Base-by-base conservation (phyloP, 2,797 vertebrate genomes). In the Ispidina picta region DNA sequence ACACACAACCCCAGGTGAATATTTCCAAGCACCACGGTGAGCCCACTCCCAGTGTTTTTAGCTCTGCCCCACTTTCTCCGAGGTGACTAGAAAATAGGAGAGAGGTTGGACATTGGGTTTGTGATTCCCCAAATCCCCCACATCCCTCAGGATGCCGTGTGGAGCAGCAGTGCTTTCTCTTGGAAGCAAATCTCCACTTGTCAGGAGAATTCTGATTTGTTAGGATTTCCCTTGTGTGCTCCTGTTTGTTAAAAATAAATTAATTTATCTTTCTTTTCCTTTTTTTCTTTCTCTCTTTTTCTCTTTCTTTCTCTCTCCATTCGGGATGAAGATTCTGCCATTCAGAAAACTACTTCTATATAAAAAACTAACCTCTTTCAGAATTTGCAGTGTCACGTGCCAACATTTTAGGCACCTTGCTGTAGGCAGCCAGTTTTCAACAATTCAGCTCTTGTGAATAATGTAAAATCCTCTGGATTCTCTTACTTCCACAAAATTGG, bases 101-200 rank as follows among this genome's bases (percentile, higher is more conserved):
- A 66, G 5, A 51, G 49, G 16, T 5, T 16, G n/a, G 43, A 52
- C 31, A 89, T 71, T 80, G 66, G 66, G 55, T 92, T 91, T 80
- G 55, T 6, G 51, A 35, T 82, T 75, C 65, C n/a, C n/a, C 55
- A 75, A 69, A 56, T 62, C 83, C 82, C 51, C 46, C 62, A 25
- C 13, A 3, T 14, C 89, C 51, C 64, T 55, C 39, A 21, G 43
- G 39, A 72, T 56, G 51, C 64, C 3, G 2, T 60, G 33, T 68
- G 56, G 80, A 92, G 85, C 71, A 86, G 66, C 70, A 78, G 56
- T 83, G 82, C n/a, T 82, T 89, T 90, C 62, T 39, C 72, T 75
- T n/a, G 76, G 60, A 73, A 78, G 63, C 72, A 90, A 89, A 58
- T 15, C 41, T 72, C 72, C 48, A 23, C 2, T 2, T 4, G 1